Evolutionary conservation across 2,797 vertebrate species (phyloP).

Genomic region (Morelia viridis): DNA sequence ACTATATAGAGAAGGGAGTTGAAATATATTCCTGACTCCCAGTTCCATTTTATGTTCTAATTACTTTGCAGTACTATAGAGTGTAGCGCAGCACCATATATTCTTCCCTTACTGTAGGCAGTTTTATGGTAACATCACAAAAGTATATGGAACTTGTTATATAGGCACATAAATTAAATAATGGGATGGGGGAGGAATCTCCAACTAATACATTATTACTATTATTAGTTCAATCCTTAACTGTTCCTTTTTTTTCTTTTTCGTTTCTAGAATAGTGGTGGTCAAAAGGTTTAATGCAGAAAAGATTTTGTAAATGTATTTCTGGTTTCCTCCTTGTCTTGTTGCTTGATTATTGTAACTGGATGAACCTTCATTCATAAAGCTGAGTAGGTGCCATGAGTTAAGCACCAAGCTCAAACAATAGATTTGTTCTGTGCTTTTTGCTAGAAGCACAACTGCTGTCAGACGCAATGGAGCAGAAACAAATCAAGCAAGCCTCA

Average conservation of each 20-base stretch:
- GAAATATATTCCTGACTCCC: conserved; percentile 58
- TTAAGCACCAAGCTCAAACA: background rate
- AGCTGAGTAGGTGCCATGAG: too few relatives aligned
- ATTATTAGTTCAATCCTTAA: background rate
- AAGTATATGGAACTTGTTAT: conserved; percentile 46
- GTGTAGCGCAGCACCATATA: conserved; percentile 49
- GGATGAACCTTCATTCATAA: background rate
- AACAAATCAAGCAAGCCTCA: conserved; percentile 11
- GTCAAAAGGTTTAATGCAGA: accelerated
- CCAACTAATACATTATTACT: background rate
- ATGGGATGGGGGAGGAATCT: background rate
- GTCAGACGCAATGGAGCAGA: conserved; percentile 24
- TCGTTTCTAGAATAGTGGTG: too few relatives aligned
- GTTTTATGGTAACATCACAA: conserved; percentile 51
- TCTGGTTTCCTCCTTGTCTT: background rate
- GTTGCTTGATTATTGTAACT: background rate
- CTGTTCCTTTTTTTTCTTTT: background rate
- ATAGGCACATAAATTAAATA: conserved; percentile 43
- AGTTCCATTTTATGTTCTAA: conserved; percentile 68
- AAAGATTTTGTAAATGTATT: accelerated
- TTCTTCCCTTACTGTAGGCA: conserved; percentile 50
- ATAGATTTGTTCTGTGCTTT: background rate
- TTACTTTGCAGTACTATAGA: conserved; percentile 56
- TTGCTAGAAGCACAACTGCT: background rate
- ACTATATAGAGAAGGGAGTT: conserved; percentile 33